A percentile compares a stretch with the other conserved stretches of the same genome.
phyloP scores from a whole-genome alignment of 2,888 invertebrate species.

The Eupeodes latifasciatus region DNA sequence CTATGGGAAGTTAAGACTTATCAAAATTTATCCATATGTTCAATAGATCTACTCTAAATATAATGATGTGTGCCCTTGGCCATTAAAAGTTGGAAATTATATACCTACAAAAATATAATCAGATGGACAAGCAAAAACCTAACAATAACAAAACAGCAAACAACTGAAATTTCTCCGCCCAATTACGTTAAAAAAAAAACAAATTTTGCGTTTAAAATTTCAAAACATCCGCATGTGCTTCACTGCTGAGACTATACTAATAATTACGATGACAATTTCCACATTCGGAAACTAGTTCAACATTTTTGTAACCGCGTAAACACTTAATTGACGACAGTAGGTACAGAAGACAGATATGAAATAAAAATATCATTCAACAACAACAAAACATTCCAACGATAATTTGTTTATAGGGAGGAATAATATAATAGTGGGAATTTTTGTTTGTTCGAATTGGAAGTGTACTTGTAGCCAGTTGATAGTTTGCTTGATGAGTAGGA shows the following conservation, averaged over 20 bases:
- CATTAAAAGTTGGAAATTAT: conserved; percentile 56
- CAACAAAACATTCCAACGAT: conserved; percentile 53
- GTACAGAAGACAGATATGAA: conserved; percentile 53
- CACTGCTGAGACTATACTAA: conserved; percentile 30
- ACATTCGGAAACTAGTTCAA: conserved; percentile 75
- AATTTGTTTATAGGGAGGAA: conserved; percentile 73
- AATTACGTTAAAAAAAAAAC: conserved; percentile 46
- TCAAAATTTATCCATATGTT: too few species aligned
- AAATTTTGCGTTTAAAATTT: conserved; percentile 57
- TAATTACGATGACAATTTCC: conserved; percentile 76
- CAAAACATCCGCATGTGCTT: conserved; percentile 67
- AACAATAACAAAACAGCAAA: conserved; percentile 2
- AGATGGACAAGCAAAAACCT: conserved; percentile 24
- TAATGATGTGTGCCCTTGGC: conserved; percentile 33
- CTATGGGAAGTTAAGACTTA: too few species aligned
- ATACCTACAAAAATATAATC: conserved; percentile 2
- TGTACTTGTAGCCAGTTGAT: neutral
- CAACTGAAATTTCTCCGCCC: conserved; percentile 60
- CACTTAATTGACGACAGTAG: conserved; percentile 72
- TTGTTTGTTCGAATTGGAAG: conserved; percentile 3
- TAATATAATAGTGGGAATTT: conserved; percentile 72
- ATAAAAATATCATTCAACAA: conserved; percentile 29
- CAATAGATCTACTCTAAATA: neutral
- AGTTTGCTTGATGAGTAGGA: conserved; percentile 33
- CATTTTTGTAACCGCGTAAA: conserved; percentile 74